A percentile compares a stretch with the other conserved stretches of the same genome.
These are phyloP conservation scores for Stratiomys singularior DNA, from an alignment of 2,888 invertebrate genomes.

Conservation along the genomic window DNA sequence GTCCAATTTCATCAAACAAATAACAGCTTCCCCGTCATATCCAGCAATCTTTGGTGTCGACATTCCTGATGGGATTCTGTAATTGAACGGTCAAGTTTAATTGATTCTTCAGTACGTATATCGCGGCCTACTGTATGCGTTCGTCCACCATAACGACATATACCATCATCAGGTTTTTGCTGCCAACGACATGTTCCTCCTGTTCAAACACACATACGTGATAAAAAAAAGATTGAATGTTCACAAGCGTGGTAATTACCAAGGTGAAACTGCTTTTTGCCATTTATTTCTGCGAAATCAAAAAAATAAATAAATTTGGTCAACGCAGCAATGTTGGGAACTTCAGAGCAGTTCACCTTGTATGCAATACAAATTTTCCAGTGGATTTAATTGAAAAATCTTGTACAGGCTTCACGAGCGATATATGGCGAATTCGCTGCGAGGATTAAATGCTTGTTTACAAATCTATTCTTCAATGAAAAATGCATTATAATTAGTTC, in stretches of 20 bases:
- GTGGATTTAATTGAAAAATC: not conserved
- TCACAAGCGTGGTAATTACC: slow-evolving; percentile 2
- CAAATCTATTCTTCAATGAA: no score
- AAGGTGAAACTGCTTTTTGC: slow-evolving; percentile 31
- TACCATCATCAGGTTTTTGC: no score
- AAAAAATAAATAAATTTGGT: slow-evolving; percentile 38
- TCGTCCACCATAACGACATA: no score
- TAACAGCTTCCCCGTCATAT: no score
- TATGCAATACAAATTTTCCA: not conserved
- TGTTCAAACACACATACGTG: not conserved
- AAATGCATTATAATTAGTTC: no score
- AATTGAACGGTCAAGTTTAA: slow-evolving; percentile 9
- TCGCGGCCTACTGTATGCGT: no score
- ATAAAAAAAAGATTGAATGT: not conserved
- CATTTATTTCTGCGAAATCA: slow-evolving; percentile 5
- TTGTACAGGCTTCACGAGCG: no score
- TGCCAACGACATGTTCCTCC: no score
- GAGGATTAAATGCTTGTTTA: no score
- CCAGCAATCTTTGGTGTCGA: not conserved
- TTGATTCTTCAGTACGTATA: not conserved
- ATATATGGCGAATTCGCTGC: no score
- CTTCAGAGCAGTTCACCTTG: not conserved
- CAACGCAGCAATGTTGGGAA: slow-evolving; percentile 5
- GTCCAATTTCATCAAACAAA: no score
- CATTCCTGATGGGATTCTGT: not conserved